phyloP scores from a whole-genome alignment of 2,113 vertebrate genomes.

The Aepyceros melampus region DNA sequence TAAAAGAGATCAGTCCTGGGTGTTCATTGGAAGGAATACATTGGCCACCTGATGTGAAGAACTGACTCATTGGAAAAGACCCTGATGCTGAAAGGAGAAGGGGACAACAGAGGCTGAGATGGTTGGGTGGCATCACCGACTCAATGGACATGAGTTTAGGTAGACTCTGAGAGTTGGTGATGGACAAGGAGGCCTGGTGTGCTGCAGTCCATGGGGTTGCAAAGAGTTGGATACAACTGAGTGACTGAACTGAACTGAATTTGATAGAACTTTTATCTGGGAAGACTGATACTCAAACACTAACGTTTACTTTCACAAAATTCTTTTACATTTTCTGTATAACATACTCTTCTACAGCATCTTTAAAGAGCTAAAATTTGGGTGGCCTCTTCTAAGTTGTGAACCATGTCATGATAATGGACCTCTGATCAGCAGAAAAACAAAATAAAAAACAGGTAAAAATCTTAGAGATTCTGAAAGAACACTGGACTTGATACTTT shows the following conservation, averaged over 20 bases:
- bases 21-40: not conserved
- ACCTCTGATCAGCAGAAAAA: not conserved
- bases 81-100: not conserved
- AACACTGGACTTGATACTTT: rapidly evolving
- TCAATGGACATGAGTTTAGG: not conserved
- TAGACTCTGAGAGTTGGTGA: not conserved
- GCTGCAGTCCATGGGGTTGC: not conserved
- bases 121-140: rapidly evolving
- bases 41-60: not conserved
- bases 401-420: not conserved
- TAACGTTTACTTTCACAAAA: not conserved
- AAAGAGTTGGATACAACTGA: not conserved
- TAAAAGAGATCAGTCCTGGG: not conserved
- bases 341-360: not conserved
- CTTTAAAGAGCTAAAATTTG: not conserved
- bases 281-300: not conserved
- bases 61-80: not conserved
- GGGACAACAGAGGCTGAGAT: not conserved
- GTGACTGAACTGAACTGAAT: not conserved
- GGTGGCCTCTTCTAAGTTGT: not conserved
- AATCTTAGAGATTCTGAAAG: not conserved
- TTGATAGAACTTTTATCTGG: not conserved
- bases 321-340: not conserved
- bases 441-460: not conserved
- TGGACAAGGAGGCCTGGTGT: not conserved